Percentiles rank a stretch among this genome's conserved stretches.
Evolutionary conservation across 1,140 invertebrate genomes (phyloP).

Genomic region (Drosophila paulistorum): DNA sequence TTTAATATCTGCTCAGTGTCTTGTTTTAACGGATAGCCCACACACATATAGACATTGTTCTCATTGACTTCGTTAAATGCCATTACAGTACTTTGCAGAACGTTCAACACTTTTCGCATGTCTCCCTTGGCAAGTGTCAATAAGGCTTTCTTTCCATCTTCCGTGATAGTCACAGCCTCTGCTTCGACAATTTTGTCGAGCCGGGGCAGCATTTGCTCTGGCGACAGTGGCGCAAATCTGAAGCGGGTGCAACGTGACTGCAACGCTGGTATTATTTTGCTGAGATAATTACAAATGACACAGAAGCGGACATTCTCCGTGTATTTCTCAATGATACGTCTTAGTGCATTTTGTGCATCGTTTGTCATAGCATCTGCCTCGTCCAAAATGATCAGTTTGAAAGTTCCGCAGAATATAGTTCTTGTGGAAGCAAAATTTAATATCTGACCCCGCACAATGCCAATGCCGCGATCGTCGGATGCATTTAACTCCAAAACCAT

Average conservation of each 20-base stretch:
- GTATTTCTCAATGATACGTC: constrained; percentile 99
- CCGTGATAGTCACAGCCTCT: constrained; percentile 93
- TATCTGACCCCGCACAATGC: constrained; percentile 97
- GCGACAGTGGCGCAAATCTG: constrained; percentile 95
- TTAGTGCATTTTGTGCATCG: constrained; percentile 99
- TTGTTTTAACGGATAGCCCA: constrained; percentile 95
- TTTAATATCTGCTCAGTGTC: constrained; percentile 96
- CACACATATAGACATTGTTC: constrained; percentile 97
- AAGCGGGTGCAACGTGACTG: constrained; percentile 99
- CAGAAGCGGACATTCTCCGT: constrained; percentile 99
- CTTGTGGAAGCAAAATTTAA: constrained; percentile 99
- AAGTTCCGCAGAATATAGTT: constrained; percentile 96
- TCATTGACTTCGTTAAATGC: constrained; percentile 95
- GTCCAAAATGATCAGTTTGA: constrained; percentile 99
- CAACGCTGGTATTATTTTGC: constrained; percentile 98
- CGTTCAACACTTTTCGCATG: constrained; percentile 98
- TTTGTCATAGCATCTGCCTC: constrained; percentile 99
- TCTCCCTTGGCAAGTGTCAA: constrained; percentile 96
- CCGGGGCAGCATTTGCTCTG: constrained; percentile 94
- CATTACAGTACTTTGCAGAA: constrained; percentile 95
- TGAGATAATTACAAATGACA: constrained; percentile 99
- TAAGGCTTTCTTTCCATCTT: constrained; percentile 95
- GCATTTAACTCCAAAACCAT: constrained; percentile 97
- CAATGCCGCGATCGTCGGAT: constrained; percentile 99
- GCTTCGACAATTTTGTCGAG: constrained; percentile 92